Conservation (phyloP, 53 echinoderm and acorn worm species). For the Mesocentrotus franciscanus region DNA sequence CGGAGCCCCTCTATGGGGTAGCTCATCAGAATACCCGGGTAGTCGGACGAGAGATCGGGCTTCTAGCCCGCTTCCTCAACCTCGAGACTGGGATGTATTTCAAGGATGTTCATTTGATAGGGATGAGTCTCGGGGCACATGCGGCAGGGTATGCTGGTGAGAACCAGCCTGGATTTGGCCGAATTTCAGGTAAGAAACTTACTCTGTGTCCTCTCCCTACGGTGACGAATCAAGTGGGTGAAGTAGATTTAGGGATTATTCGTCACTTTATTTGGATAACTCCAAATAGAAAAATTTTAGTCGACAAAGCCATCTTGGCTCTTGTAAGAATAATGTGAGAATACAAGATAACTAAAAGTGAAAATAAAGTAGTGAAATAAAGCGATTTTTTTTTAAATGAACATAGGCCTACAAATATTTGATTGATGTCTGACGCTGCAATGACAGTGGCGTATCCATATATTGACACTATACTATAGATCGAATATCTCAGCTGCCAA, state of each 20-base stretch:
- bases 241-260: neutral
- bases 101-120: slow-evolving; percentile 73
- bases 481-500: too few species aligned
- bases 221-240: neutral
- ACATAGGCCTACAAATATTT: too few species aligned
- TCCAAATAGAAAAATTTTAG: too few species aligned
- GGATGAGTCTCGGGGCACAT: slow-evolving; percentile 79
- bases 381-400: too few species aligned
- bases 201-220: too few species aligned
- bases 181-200: slow-evolving; percentile 70
- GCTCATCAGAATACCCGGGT: slow-evolving; percentile 76
- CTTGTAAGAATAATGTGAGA: too few species aligned
- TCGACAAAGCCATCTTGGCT: too few species aligned
- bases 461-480: too few species aligned
- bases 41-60: slow-evolving; percentile 77
- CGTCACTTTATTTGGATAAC: neutral
- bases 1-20: slow-evolving; percentile 51
- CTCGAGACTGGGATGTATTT: slow-evolving; percentile 52
- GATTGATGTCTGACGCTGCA: neutral
- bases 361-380: too few species aligned
- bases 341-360: too few species aligned
- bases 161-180: slow-evolving; percentile 62
- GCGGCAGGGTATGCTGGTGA: slow-evolving; percentile 77
- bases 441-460: too few species aligned
- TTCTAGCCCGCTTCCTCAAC: slow-evolving; percentile 67